These are phyloP conservation scores for Drosophila kokeensis DNA, from an alignment of 2,888 invertebrate species.

Conservation along the genomic window DNA sequence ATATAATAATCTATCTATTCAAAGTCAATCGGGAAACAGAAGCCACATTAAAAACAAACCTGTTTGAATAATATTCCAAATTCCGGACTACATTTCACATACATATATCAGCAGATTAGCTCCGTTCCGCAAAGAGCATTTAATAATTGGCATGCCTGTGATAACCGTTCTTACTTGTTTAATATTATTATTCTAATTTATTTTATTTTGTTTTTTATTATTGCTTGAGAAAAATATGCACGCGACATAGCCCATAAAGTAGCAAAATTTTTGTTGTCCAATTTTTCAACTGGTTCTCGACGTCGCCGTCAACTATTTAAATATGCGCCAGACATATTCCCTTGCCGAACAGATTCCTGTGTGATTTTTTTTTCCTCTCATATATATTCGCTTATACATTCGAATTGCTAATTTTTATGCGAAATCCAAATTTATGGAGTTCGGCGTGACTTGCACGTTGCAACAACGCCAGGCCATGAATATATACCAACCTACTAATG, in stretches of 20 bases:
- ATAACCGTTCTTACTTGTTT: neutral
- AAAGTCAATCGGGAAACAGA: neutral
- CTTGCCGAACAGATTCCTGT: constrained; percentile 7
- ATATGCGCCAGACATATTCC: constrained; percentile 64
- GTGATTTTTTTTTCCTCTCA: constrained; percentile 38
- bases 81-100: neutral
- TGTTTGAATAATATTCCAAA: neutral
- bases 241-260: constrained; percentile 67
- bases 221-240: constrained; percentile 49
- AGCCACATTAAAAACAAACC: neutral
- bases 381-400: constrained; percentile 4
- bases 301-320: constrained; percentile 36
- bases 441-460: constrained; percentile 20
- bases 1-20: neutral
- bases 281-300: constrained; percentile 71
- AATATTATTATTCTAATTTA: constrained; percentile 7
- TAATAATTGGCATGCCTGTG: neutral
- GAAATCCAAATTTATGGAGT: constrained; percentile 54
- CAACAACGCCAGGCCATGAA: constrained; percentile 10
- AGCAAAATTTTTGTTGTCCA: constrained; percentile 55
- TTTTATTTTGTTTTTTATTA: constrained; percentile 1
- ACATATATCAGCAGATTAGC: neutral
- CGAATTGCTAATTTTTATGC: constrained; percentile 28
- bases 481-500: constrained; percentile 3
- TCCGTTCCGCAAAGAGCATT: neutral